Evolutionary conservation across 2,113 vertebrate genomes (phyloP), one percentile per base, ranked within the genome.

Genomic region (Gallinago media): DNA sequence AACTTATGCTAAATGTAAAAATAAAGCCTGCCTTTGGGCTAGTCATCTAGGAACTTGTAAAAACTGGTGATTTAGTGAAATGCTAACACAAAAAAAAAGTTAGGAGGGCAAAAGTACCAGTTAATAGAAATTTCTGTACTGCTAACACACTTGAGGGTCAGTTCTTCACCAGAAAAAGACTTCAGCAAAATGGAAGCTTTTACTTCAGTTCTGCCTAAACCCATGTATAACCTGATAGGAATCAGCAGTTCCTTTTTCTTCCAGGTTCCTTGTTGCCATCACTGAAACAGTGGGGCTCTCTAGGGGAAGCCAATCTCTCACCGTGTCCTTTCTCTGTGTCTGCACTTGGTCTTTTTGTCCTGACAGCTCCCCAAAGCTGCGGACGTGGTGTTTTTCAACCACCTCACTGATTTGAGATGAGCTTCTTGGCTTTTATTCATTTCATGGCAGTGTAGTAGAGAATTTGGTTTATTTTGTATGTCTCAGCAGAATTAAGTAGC

Each of bases 311-410:
- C 36, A 55, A 1, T 5, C 27, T 52, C 23, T 49, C 18, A 6
- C 21, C 14, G 15, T 22, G 14, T 25, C 62, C 46, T 78, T 17
- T 5, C 9, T 29, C 18, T 67, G 36, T 52, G 12, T 42, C 42
- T 25, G 2, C 22, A 77, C 44, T 56, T 50, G 59, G 58, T 11
- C 32, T 21, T 63, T 72, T 61, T 63, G 16, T n/a, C 2, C 25
- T 12, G n/a, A n/a, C 38, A 58, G 15, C 19, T 63, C n/a, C 56
- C 63, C 38, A 49, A 31, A 72, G 25, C 21, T 79, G 3, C 17
- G 21, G 8, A 16, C 1, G 0, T 9, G 9, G 2, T 26, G 11
- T 0, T 40, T 75, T 23, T 38, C 0, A 1, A 0, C 9, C 17
- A 29, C 27, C 16, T 58, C 42, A 6, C 38, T 68, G 22, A 6